Conservation (phyloP, 2,113 vertebrate genomes). For the Albula goreensis region DNA sequence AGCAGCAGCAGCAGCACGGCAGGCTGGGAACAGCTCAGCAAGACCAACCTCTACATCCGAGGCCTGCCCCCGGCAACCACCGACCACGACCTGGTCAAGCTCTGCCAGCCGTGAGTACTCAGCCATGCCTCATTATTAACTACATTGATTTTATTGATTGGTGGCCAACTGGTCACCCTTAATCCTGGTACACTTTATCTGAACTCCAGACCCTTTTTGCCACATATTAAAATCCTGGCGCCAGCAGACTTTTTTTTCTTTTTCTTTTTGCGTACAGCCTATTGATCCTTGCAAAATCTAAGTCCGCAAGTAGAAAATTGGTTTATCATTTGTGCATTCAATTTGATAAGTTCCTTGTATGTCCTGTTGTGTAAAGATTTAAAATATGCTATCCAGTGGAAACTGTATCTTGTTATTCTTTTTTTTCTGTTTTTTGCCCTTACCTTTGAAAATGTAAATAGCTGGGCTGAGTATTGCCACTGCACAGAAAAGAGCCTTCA, state of each 20-base stretch:
- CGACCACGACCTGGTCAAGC: constrained; percentile 97
- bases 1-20: constrained; percentile 87
- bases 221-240: not conserved
- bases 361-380: too few species aligned
- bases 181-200: not conserved
- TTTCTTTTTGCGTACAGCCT: not conserved
- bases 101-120: constrained; percentile 96
- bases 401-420: not conserved
- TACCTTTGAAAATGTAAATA: not conserved
- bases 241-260: not conserved
- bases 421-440: not conserved
- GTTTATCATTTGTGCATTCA: not conserved
- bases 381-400: not conserved
- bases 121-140: not conserved
- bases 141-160: not conserved
- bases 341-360: not conserved
- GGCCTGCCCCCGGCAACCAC: constrained; percentile 92
- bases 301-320: not conserved
- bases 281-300: not conserved
- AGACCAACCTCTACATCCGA: constrained; percentile 98
- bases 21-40: constrained; percentile 97
- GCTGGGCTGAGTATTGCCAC: too few species aligned
- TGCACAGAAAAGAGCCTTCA: too few species aligned
- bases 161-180: not conserved
- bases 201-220: not conserved